Conservation (phyloP, 30 jellyfish, hydroid and myxozoan genomes). For the Clytia hemisphaerica region DNA sequence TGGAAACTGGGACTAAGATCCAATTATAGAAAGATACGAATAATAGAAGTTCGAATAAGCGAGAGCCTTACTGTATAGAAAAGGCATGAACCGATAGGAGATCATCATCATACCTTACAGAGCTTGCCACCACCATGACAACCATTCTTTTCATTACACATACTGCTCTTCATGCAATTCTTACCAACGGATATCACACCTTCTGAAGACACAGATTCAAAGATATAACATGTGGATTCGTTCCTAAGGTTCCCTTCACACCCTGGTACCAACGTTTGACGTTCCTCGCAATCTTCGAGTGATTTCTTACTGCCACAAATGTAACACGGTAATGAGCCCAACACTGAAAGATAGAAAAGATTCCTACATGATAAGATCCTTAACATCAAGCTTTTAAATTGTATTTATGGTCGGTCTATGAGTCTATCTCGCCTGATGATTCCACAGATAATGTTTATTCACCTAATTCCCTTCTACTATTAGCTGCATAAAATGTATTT, state of each 20-base stretch:
- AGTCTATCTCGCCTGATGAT: too few species aligned
- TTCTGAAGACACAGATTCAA: neutral
- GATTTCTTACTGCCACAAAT: constrained; percentile 17
- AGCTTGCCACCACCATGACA: constrained; percentile 5
- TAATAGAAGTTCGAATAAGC: too few species aligned
- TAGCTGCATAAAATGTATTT: neutral
- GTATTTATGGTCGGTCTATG: neutral
- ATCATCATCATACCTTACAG: constrained; percentile 22
- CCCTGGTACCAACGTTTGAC: neutral
- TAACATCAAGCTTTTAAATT: neutral
- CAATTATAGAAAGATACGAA: too few species aligned
- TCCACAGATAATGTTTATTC: neutral
- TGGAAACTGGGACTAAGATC: too few species aligned
- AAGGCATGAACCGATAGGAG: neutral
- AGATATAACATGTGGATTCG: constrained; percentile 20
- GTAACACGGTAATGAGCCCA: constrained; percentile 18
- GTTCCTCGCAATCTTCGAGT: constrained; percentile 26
- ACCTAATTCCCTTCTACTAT: neutral
- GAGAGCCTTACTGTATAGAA: too few species aligned
- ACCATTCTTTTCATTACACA: constrained; percentile 2
- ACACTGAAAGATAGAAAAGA: neutral
- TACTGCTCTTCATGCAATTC: constrained; percentile 15
- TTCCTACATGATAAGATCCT: neutral
- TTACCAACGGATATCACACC: constrained; percentile 32
- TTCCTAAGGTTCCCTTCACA: neutral